These are phyloP conservation scores for Esperia sulphurella DNA, from an alignment of 2,888 invertebrate species.

Conservation along the genomic window DNA sequence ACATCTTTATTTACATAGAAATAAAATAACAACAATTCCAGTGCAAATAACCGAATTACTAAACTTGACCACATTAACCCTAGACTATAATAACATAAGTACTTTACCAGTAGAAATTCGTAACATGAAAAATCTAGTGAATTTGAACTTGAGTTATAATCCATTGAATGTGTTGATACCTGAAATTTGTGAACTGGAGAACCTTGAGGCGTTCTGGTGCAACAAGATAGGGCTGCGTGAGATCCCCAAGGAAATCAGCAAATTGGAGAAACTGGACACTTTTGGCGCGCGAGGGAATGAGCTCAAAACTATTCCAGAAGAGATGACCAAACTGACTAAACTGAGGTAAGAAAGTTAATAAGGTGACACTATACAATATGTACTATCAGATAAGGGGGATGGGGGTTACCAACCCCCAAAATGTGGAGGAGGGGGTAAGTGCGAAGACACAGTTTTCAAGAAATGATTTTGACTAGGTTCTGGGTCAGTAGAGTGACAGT, in stretches of 20 bases:
- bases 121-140: conserved; percentile 77
- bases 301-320: conserved; percentile 76
- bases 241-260: conserved; percentile 81
- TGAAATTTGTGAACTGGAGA: conserved; percentile 79
- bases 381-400: no score
- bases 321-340: conserved; percentile 75
- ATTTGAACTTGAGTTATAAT: conserved; percentile 84
- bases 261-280: conserved; percentile 80
- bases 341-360: conserved; percentile 63
- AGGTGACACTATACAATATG: no score
- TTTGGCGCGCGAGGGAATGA: conserved; percentile 83
- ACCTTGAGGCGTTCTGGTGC: conserved; percentile 83
- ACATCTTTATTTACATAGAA: conserved; percentile 82
- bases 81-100: conserved; percentile 83
- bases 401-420: no score
- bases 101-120: conserved; percentile 81
- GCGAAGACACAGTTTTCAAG: no score
- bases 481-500: no score
- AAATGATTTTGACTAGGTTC: no score
- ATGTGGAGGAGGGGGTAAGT: no score
- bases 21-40: conserved; percentile 75
- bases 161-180: conserved; percentile 77
- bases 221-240: conserved; percentile 77
- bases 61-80: conserved; percentile 80
- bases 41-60: conserved; percentile 71